Evolutionary conservation across 2,113 vertebrate genomes (phyloP), one percentile per base, ranked within the genome.

Genomic region (Sylvietta virens): DNA sequence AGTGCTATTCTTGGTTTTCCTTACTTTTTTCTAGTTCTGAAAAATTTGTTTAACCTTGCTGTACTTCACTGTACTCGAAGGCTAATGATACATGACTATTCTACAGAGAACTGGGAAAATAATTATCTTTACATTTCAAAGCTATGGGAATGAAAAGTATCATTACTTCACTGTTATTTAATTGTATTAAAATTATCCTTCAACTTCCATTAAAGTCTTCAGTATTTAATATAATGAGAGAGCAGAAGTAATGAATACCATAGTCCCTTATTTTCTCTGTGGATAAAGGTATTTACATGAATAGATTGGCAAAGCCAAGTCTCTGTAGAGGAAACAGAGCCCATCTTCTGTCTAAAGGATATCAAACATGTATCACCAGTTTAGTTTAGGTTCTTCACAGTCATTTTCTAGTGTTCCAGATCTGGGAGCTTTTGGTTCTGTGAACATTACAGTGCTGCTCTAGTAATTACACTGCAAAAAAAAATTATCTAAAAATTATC

Each of bases 1-100:
- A 90, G 35, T 70, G 71, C 92, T 95, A 88, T 94, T 96, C 82
- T 90, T 88, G 86, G 90, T 61, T 83, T 92, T 81, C 31, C 31
- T 35, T 56, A 51, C 66, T 81, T 94, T 93, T 91, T 81, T 66
- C 78, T 80, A 50, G 50, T 88, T 90, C 90, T 62, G 33, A 90
- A 70, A 77, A 88, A 83, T 37, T 62, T 73, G 35, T 81, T 95
- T 85, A 95, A 95, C 81, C 74, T 95, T 90, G 54, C 67, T 80
- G 50, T 67, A 56, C 60, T 89, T 91, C 90, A 73, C 15, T 88
- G 33, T 82, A 70, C 39, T 85, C 4, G 17, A 81, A 54, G 39
- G 66, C 71, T 77, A 83, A 91, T 90, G 85, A 95, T 77, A 76
- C 47, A 77, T 73, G 47, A 14, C 50, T 93, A 73, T 82, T 91